These are phyloP conservation scores for Colius striatus DNA, from an alignment of 2,113 vertebrate species.

Conservation along the genomic window DNA sequence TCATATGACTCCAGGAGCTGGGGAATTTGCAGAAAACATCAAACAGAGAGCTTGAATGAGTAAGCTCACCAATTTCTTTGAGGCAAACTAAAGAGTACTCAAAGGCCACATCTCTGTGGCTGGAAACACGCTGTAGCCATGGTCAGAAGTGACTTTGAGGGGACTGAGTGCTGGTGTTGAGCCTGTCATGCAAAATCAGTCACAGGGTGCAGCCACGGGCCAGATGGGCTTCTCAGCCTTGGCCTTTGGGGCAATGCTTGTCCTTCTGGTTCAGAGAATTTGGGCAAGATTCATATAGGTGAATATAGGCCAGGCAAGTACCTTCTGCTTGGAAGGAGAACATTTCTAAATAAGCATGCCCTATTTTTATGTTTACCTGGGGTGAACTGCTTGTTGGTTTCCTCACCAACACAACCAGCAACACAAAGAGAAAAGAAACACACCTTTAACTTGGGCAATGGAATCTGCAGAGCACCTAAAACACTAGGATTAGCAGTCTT, in stretches of 20 bases:
- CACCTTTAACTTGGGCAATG: neutral
- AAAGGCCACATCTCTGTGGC: fast-evolving
- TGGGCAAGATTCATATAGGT: neutral
- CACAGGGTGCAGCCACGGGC: fast-evolving
- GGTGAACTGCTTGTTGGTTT: neutral
- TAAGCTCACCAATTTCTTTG: neutral
- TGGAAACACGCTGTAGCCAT: neutral
- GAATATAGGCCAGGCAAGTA: neutral
- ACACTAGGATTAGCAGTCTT: neutral
- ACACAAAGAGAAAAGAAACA: neutral
- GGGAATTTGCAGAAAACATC: neutral
- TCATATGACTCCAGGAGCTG: neutral
- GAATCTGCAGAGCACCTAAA: neutral
- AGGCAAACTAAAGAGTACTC: neutral
- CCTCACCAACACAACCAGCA: neutral
- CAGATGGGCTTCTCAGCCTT: fast-evolving
- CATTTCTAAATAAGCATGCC: neutral
- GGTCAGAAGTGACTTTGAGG: fast-evolving
- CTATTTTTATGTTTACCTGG: neutral
- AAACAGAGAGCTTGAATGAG: neutral
- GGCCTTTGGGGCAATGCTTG: neutral
- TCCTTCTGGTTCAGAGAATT: neutral
- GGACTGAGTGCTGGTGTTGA: neutral
- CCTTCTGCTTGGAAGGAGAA: neutral
- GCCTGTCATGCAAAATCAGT: neutral